Evolutionary conservation across 2,888 invertebrate genomes (phyloP).

Genomic region (Osmoderma eremita): DNA sequence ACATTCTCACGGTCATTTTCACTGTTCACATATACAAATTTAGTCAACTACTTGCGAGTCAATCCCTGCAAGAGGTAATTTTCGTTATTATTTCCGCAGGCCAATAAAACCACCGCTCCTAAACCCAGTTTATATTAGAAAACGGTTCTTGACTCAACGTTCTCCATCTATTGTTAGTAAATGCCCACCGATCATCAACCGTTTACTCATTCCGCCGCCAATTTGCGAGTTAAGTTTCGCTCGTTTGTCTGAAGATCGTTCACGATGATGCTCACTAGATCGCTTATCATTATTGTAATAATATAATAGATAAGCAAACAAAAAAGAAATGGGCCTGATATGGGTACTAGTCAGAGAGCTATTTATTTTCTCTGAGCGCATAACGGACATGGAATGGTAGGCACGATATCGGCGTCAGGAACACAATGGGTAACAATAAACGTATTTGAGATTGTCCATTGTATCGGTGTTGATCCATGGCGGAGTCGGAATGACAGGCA

Average conservation of each 20-base stretch:
- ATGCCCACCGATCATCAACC: neutral
- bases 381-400: slow-evolving; percentile 46
- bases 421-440: slow-evolving; percentile 47
- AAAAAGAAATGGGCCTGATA: neutral
- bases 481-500: slow-evolving; percentile 46
- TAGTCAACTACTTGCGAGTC: too few species aligned
- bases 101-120: too few species aligned
- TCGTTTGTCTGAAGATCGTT: slow-evolving; percentile 7
- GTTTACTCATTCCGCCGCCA: neutral
- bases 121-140: neutral
- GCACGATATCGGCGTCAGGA: slow-evolving; percentile 45
- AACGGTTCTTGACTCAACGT: slow-evolving; percentile 3
- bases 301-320: slow-evolving; percentile 27
- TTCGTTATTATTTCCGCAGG: too few species aligned
- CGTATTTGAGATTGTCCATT: slow-evolving; percentile 47
- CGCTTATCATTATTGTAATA: slow-evolving; percentile 34
- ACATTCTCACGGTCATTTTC: too few species aligned
- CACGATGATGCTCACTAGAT: slow-evolving; percentile 28
- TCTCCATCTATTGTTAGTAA: neutral
- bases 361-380: slow-evolving; percentile 43
- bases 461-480: slow-evolving; percentile 47
- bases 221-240: slow-evolving; percentile 8
- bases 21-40: too few species aligned
- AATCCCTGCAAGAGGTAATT: too few species aligned
- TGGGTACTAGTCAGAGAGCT: slow-evolving; percentile 37